Evolutionary conservation across 2,888 invertebrate species (phyloP), one percentile per base, ranked within the genome.

Genomic region (Heliconius hortense): DNA sequence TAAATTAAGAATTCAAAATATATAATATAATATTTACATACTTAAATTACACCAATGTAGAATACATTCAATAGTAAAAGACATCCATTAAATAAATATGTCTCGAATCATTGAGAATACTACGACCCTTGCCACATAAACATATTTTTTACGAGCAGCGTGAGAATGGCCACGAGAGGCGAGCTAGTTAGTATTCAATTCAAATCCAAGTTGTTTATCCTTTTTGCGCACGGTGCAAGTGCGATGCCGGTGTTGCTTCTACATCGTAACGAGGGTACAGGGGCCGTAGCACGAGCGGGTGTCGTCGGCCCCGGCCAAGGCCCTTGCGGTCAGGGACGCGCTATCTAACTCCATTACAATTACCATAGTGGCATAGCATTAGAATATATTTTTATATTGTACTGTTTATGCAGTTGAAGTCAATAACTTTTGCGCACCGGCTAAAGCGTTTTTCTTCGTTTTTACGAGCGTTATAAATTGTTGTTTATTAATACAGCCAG

Each of bases 291-390:
- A 81, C 78, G 79, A 81, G 80, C 81, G 80, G 76, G 56, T 87
- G 91, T 91, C 91, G 90, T 85, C 88, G 91, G 84, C 90, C 92
- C 88, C 88, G 80, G 83, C 87, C 93, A 92, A 92, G 93, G 93
- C 88, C 90, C 85, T 84, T 81, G 79, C 91, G 92, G 91, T 91
- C 92, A 92, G 90, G 93, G 92, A 88, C 93, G 87, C 85, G 83
- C 82, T 86, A 87, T 90, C 90, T 90, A 89, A 90, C 89, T 87
- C 85, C 82, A 87, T 84, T 81, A 80, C 80, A 78, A 81, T 81
- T 81, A 80, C 80, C 77, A 77, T 78, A 80, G 77, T 76, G 68
- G 77, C 80, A 77, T 76, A 74, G 68, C 73, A 74, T 79, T 78
- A 78, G 78, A 78, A 76, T 73, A 75, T 39, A 72, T 68, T 76